These are phyloP conservation scores for Rhingia campestris DNA, from an alignment of 2,888 invertebrate species.

Conservation along the genomic window DNA sequence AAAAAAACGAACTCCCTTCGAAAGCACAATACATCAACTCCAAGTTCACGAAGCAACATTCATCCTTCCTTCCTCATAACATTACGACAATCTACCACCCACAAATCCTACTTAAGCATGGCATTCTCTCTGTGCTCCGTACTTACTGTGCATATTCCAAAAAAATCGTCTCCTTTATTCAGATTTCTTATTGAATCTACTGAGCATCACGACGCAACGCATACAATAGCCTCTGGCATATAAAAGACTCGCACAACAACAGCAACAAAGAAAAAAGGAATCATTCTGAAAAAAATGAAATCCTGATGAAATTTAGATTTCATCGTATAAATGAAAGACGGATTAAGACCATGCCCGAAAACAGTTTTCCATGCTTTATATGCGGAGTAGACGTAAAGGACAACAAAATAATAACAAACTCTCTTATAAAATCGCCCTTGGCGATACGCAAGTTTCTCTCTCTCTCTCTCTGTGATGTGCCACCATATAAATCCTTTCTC, in stretches of 20 bases:
- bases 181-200: conserved; percentile 3
- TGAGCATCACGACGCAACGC: conserved; percentile 5
- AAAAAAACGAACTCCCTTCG: no score
- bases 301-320: conserved; percentile 37
- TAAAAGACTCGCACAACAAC: background rate
- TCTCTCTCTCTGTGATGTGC: background rate
- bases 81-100: no score
- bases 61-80: no score
- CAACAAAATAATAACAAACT: conserved; percentile 15
- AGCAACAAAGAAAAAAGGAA: background rate
- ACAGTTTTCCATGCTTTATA: conserved; percentile 2
- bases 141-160: background rate
- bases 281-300: background rate
- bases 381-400: background rate
- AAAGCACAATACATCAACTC: no score
- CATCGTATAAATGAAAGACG: background rate
- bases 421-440: conserved; percentile 36
- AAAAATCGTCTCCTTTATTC: background rate
- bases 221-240: no score
- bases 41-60: no score
- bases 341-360: conserved; percentile 1
- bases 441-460: conserved; percentile 21
- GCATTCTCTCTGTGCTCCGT: no score
- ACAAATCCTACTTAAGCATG: no score
- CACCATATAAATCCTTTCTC: conserved; percentile 2